A percentile compares a stretch with the other conserved stretches of the same genome.
Conservation (phyloP, 92 coral and sea anemone species). For the Palythoa grandiflora region DNA sequence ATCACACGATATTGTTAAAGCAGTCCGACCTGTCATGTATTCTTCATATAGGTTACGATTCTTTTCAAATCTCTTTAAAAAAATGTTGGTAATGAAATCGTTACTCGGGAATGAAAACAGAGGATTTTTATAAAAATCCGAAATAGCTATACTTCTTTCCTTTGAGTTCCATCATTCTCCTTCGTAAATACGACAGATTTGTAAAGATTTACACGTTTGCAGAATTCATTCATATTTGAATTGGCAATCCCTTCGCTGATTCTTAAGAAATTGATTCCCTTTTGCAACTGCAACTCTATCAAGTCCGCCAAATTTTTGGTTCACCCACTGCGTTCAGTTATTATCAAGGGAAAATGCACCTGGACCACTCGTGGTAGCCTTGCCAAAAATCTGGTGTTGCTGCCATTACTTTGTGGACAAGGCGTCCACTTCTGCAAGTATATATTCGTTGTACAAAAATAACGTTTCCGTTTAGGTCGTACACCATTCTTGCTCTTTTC, state of each 20-base stretch:
- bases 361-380: conserved; percentile 24
- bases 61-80: conserved; percentile 9
- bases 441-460: not conserved
- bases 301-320: conserved; percentile 31
- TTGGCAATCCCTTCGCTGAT: conserved; percentile 55
- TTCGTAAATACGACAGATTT: conserved; percentile 8
- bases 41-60: conserved; percentile 22
- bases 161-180: not conserved
- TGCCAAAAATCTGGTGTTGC: conserved; percentile 43
- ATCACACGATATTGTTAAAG: conserved; percentile 52
- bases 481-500: no score
- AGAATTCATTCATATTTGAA: conserved; percentile 20
- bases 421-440: conserved; percentile 40
- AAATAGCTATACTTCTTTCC: not conserved
- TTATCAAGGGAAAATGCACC: conserved; percentile 48
- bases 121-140: conserved; percentile 39
- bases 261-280: conserved; percentile 56
- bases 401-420: conserved; percentile 35
- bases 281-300: conserved; percentile 46
- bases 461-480: no score
- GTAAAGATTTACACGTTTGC: conserved; percentile 30
- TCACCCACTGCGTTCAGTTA: conserved; percentile 53
- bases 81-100: conserved; percentile 50
- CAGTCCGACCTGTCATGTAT: conserved; percentile 11
- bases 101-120: conserved; percentile 58